These are phyloP conservation scores for Leptosomus discolor DNA, from an alignment of 2,113 vertebrate genomes.

Conservation along the genomic window DNA sequence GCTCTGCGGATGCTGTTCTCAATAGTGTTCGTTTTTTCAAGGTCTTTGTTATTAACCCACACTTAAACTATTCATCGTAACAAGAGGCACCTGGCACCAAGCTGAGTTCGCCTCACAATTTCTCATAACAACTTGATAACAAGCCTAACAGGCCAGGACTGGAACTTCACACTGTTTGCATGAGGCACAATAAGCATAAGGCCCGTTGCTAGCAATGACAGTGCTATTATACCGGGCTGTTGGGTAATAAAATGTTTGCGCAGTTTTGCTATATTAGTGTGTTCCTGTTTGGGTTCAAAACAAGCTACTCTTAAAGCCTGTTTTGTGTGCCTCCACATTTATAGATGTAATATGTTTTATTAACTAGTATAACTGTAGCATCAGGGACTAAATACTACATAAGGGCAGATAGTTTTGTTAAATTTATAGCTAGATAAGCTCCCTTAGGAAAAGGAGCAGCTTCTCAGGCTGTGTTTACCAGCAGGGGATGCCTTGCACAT, in stretches of 20 bases:
- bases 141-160: neutral
- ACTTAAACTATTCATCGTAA: neutral
- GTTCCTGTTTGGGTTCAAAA: neutral
- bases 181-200: neutral
- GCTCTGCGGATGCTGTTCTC: neutral
- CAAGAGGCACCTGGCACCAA: neutral
- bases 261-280: neutral
- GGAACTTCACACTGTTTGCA: neutral
- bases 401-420: neutral
- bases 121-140: neutral
- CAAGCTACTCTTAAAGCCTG: neutral
- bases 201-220: neutral
- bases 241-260: neutral
- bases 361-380: neutral
- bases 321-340: neutral
- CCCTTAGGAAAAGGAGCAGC: neutral
- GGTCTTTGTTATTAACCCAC: neutral
- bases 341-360: neutral
- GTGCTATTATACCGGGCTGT: neutral
- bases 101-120: neutral
- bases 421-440: neutral
- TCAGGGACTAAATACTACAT: neutral
- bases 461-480: neutral
- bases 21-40: neutral
- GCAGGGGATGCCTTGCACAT: neutral